Percentiles rank a stretch among this genome's conserved stretches.
Evolutionary conservation across 2,797 vertebrate species (phyloP).

Genomic region (Columba guinea): DNA sequence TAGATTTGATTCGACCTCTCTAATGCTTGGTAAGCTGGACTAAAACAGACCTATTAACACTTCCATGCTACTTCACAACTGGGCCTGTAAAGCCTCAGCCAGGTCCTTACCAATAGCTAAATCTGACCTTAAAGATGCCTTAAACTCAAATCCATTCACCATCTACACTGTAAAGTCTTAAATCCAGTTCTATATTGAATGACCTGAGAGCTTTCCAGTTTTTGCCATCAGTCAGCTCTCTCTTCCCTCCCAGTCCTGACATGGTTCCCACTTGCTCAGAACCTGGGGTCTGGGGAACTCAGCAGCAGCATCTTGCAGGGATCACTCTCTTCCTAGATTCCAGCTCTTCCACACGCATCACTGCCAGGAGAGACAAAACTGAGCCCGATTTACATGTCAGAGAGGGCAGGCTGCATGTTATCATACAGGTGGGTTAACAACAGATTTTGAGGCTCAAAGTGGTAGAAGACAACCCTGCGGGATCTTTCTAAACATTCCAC

Average conservation of each 20-base stretch:
- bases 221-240: not conserved
- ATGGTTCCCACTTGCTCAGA: not conserved
- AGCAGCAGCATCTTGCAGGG: rapidly evolving
- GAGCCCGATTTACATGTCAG: not conserved
- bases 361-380: not conserved
- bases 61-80: not conserved
- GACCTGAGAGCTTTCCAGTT: not conserved
- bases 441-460: not conserved
- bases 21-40: not conserved
- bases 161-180: not conserved
- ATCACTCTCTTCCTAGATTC: not conserved
- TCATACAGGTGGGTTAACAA: not conserved
- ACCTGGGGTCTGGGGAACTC: not conserved
- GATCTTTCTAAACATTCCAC: not conserved
- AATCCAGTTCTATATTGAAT: not conserved
- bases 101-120: not conserved
- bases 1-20: not conserved
- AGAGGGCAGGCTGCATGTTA: not conserved
- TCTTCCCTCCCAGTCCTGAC: not conserved
- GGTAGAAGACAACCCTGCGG: not conserved
- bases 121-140: not conserved
- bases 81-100: not conserved
- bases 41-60: not conserved
- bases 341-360: not conserved
- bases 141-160: not conserved